Evolutionary conservation across 2,113 vertebrate species (phyloP).

Genomic region (Lepus americanus): DNA sequence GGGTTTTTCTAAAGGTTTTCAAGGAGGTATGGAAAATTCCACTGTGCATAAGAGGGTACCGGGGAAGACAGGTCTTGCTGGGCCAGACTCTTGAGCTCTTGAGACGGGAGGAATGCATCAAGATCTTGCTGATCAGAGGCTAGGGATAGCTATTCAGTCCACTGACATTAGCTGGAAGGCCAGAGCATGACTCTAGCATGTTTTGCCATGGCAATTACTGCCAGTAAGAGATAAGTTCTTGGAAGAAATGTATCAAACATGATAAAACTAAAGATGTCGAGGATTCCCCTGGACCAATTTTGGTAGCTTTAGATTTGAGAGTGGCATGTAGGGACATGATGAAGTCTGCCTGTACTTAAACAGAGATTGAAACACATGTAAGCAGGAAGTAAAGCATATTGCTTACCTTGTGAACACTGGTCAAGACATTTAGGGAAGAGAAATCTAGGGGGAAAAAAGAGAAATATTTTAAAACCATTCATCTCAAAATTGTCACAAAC

Average conservation of each 20-base stretch:
- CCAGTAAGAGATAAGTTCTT: conserved; percentile 16
- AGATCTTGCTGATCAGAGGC: neutral
- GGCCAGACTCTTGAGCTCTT: neutral
- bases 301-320: conserved; percentile 55
- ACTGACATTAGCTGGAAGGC: neutral
- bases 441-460: conserved; percentile 87
- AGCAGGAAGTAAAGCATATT: conserved; percentile 27
- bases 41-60: neutral
- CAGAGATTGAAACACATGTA: conserved; percentile 12
- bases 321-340: neutral
- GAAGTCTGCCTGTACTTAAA: neutral
- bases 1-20: conserved; percentile 41
- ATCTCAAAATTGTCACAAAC: conserved; percentile 28
- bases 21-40: conserved; percentile 66
- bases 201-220: neutral
- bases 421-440: conserved; percentile 97
- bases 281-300: neutral
- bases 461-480: conserved; percentile 65
- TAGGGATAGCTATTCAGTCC: neutral
- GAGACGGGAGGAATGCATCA: neutral
- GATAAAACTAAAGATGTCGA: conserved; percentile 25
- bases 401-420: conserved; percentile 96
- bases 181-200: neutral
- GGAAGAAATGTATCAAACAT: conserved; percentile 28
- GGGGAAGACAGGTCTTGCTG: neutral